Percentiles rank a stretch among this genome's conserved stretches.
Evolutionary conservation across 2,113 vertebrate genomes (phyloP).

Genomic region (Scortum barcoo): DNA sequence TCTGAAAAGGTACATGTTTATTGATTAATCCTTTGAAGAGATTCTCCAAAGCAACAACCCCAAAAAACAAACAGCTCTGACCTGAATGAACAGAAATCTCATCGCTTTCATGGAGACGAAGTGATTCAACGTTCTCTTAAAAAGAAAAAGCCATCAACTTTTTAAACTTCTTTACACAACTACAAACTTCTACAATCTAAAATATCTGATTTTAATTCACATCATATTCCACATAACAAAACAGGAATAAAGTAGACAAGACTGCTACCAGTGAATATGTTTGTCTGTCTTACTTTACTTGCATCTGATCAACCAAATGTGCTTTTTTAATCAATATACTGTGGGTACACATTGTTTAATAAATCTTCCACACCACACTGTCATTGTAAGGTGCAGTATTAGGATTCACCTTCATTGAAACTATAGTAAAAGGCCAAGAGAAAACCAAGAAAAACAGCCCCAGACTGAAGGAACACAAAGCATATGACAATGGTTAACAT

Average conservation of each 20-base stretch:
- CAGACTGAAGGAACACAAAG: neutral
- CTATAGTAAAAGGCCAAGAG: neutral
- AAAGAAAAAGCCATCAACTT: neutral
- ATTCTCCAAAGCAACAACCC: constrained; percentile 5
- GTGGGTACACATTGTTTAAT: neutral
- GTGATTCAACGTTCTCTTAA: neutral
- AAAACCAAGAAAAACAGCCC: neutral
- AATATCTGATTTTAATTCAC: neutral
- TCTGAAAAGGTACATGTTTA: constrained; percentile 4
- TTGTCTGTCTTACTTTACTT: neutral
- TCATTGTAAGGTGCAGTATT: neutral
- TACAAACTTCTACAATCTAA: neutral
- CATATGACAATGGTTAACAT: neutral
- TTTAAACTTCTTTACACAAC: neutral
- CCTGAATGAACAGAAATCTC: neutral
- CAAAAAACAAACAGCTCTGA: constrained; percentile 15
- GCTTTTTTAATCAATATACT: neutral
- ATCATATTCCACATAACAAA: neutral
- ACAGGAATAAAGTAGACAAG: neutral
- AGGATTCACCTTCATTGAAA: neutral
- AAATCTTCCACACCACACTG: neutral
- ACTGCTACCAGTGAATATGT: neutral
- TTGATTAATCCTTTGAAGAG: constrained; percentile 33
- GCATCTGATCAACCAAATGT: neutral
- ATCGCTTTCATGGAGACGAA: neutral